Base-by-base conservation (phyloP, 2,888 invertebrate species). In the Anorthoa munda region DNA sequence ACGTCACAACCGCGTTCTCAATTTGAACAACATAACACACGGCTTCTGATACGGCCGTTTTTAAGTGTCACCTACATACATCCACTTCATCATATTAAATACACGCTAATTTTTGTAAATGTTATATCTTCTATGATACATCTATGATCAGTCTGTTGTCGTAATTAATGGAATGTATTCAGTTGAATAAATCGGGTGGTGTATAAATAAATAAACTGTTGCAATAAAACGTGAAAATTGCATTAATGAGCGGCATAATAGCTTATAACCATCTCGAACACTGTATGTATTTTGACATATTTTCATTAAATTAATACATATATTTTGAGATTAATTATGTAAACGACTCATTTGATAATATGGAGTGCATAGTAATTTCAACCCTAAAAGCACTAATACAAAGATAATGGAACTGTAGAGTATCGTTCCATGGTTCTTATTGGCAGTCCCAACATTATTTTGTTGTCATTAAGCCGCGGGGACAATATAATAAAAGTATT, bases 121-220 rank as follows among this genome's bases (percentile, higher is more conserved):
- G 83, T 80, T 80, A 78, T 88, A 88, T 87, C 87, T 51, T 79
- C 75, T 84, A 82, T 81, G 88, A 91, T 93, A 92, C 80, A 86
- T 87, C 86, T 92, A 92, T 84, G 86, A 81, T 94, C 93, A 94
- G 94, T 94, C 94, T 91, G 90, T 91, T 88, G 73, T 79, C 88
- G 86, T 88, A 89, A 88, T 84, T 86, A 88, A 90, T 93, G 94
- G 94, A 94, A 94, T 94, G 94, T 94, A 87, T 88, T 83, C 73
- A 82, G 66, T 85, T 82, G 78, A 78, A 76, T 74, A 71, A 73
- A 78, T 77, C 26, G 66, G 61, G 51, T 73, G 61, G 66, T 69
- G 50, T 72, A 46, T 77, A 59, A 69, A 63, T 69, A 70, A 69
- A 53, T 61, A 67, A 60, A 77, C 45, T 51, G 46, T 74, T 17